Base-by-base conservation (phyloP, 2,797 vertebrate species). In the Paguma larvata region DNA sequence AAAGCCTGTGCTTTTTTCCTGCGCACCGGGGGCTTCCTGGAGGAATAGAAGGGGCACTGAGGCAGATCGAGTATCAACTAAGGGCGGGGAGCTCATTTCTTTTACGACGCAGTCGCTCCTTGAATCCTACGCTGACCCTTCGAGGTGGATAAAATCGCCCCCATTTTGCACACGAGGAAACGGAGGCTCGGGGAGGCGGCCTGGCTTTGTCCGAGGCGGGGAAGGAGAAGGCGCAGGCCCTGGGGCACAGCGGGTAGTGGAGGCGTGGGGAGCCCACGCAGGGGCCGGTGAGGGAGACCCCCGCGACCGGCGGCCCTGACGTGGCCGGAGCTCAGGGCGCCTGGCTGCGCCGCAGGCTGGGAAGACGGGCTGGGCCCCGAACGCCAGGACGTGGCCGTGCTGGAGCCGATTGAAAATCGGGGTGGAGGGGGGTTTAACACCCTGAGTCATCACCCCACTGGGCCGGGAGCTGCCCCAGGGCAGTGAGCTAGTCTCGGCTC, bases 11-110 rank as follows among this genome's bases (percentile, higher is more conserved):
- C 32, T 18, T 7, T 21, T 73, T 21, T 59, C 82, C 82, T 8
- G 32, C 44, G 48, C 25, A 3, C 19, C 19, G 48, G 12, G 3
- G 1, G 16, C 30, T 30, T 67, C 10, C 68, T 6, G 67, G 59
- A 48, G 34, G 32, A 38, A 10, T 59, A 25, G 23, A 70, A 32
- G 59, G 18, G 79, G 13, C 14, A 5, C 0, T 0, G 51, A 15
- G 13, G 44, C 6, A 2, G 44, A 6, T 25, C 51, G 2, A 5
- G 59, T 0, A 5, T 70, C 41, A 0, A 10, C 16, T 1, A 2
- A 53, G 51, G 0, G 63, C 14, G 62, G 48, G n/a, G 63, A 0
- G 0, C 7, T 12, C 21, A 0, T 34, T 84, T 21, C 15, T 44
- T 65, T 6, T 1, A 16, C 0, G 44, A 11, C 1, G 0, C 19